phyloP scores from a whole-genome alignment of 2,888 invertebrate genomes.

The Ichneumon xanthorius region DNA sequence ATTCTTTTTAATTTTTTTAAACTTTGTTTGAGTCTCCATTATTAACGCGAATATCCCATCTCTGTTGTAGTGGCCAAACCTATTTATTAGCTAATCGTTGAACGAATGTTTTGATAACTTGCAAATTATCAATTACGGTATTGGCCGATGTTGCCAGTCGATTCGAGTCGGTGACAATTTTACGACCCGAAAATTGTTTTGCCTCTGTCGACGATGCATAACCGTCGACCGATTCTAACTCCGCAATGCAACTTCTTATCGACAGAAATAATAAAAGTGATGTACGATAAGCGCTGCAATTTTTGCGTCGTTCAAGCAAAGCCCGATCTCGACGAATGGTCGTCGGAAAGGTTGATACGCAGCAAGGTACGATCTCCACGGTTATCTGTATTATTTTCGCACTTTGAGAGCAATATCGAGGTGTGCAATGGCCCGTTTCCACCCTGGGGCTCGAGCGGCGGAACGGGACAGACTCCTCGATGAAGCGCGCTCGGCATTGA shows the following conservation, averaged over 20 bases:
- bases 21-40: too few species aligned
- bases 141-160: too few species aligned
- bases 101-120: too few species aligned
- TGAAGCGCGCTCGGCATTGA: constrained; percentile 5
- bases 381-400: not conserved
- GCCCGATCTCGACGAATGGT: not conserved
- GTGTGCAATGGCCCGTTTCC: not conserved
- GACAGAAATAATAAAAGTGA: not conserved
- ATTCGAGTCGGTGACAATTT: too few species aligned
- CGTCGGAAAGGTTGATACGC: not conserved
- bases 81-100: too few species aligned
- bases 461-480: not conserved
- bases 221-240: not conserved
- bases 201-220: not conserved
- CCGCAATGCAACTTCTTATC: not conserved
- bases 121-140: too few species aligned
- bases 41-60: too few species aligned
- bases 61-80: too few species aligned
- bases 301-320: too few species aligned
- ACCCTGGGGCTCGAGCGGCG: not conserved
- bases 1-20: too few species aligned
- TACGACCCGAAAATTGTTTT: too few species aligned
- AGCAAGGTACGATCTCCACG: not conserved
- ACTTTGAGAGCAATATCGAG: not conserved
- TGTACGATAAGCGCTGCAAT: not conserved